Conservation (phyloP, 2,797 vertebrate species). For the Argentina silus region DNA sequence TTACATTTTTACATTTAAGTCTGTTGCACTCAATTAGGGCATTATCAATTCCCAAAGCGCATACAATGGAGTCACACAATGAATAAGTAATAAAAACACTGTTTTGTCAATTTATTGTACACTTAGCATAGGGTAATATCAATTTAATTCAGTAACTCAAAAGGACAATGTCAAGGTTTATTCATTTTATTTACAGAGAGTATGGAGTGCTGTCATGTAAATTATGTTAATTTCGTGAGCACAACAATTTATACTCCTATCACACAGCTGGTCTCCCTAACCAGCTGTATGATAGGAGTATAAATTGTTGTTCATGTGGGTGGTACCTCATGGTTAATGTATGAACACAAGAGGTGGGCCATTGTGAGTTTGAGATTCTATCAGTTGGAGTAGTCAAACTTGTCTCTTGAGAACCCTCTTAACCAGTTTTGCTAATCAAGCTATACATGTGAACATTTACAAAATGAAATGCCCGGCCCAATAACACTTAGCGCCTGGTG, state of each 20-base stretch:
- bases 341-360: background rate
- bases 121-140: constrained; percentile 1
- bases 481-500: background rate
- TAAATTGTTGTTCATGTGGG: background rate
- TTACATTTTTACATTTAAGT: too few species aligned
- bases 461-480: background rate
- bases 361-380: background rate
- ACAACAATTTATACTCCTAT: too few species aligned
- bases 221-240: constrained; percentile 14
- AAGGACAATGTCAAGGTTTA: background rate
- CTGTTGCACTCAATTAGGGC: background rate
- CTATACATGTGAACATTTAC: background rate
- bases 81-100: constrained; percentile 1
- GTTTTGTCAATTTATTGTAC: background rate
- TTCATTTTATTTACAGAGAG: background rate
- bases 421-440: constrained; percentile 1
- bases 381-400: background rate
- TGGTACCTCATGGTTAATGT: background rate
- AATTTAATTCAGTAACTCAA: constrained; percentile 2
- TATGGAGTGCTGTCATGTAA: background rate
- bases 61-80: background rate
- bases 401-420: background rate
- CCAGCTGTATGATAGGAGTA: constrained; percentile 6
- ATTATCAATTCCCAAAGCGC: constrained; percentile 6
- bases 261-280: too few species aligned